A percentile compares a stretch with the other conserved stretches of the same genome.
Evolutionary conservation across 2,797 vertebrate genomes (phyloP).

Genomic region (Lates japonicus): DNA sequence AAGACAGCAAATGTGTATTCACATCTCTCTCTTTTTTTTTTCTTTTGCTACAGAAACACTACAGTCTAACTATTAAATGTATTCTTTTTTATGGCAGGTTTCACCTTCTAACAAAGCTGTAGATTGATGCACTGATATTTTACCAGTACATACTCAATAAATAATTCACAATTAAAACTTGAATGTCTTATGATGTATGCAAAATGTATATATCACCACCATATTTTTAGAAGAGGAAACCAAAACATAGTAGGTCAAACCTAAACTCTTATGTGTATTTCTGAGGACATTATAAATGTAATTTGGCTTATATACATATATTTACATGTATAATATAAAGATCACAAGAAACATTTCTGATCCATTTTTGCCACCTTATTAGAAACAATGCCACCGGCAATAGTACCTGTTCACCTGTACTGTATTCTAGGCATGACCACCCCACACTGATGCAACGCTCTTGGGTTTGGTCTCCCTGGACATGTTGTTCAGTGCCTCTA

Average conservation of each 20-base stretch:
- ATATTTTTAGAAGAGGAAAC: neutral
- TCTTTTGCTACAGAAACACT: neutral
- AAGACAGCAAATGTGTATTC: neutral
- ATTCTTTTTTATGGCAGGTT: neutral
- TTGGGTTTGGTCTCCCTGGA: conserved; percentile 13
- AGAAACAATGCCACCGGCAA: neutral
- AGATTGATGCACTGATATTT: no score
- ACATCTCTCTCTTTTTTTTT: neutral
- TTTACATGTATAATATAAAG: neutral
- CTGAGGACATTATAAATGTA: neutral
- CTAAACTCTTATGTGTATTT: neutral
- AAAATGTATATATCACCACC: neutral
- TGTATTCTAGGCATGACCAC: neutral
- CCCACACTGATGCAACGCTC: neutral
- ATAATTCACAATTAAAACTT: no score
- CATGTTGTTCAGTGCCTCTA: neutral
- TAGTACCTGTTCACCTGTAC: neutral
- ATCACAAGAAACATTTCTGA: neutral
- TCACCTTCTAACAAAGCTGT: neutral
- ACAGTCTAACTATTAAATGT: neutral
- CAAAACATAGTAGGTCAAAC: neutral
- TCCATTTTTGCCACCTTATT: neutral
- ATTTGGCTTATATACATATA: neutral
- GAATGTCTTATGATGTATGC: no score
- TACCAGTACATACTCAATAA: neutral